Base-by-base conservation (phyloP, 2,797 vertebrate species). In the Cryptoblepharus egeriae region DNA sequence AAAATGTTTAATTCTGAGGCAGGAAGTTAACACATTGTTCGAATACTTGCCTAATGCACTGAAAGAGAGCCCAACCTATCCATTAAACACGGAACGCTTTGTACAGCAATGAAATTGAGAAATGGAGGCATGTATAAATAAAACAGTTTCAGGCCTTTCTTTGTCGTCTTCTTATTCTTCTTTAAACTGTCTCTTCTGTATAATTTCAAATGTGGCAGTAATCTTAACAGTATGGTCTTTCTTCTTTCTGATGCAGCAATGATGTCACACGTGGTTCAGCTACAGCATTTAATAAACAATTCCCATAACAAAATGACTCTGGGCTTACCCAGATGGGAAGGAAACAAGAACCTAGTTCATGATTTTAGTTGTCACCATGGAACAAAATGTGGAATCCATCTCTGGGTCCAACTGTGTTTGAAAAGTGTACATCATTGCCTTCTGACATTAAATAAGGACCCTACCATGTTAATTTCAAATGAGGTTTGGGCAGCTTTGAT, bases 1-100 rank as follows among this genome's bases (percentile, higher is more conserved):
- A 71, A 87, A 77, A 73, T 3, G 35, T 75, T 86, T 84, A 26
- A 45, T 15, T 77, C 67, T 0, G 4, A 84, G 84, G 72, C n/a
- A 79, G 80, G 67, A 91, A 84, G 55, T 76, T 37, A 75, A 61
- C 78, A 61, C 3, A 0, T 3, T 35, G 71, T 57, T 61, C 7
- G 20, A 49, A 67, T 42, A 11, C 76, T 82, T 77, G 72, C 37
- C 60, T 65, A 63, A 70, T 22, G 75, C 70, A 80, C 37, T 0
- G 2, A 24, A 32, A 26, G 30, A 63, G 2, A 11, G 30, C 18
- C 9, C 58, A 77, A 67, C 37, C 3, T 0, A 0, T 76, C 42
- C 0, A 0, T 57, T 69, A 82, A 86, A n/a, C 0, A 9, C 7
- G 18, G 37, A 84, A 85, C 0, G 1, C 45, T 52, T 39, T 73